Base-by-base conservation (phyloP, 1,140 invertebrate genomes). In the Thereuonema tuberculata region DNA sequence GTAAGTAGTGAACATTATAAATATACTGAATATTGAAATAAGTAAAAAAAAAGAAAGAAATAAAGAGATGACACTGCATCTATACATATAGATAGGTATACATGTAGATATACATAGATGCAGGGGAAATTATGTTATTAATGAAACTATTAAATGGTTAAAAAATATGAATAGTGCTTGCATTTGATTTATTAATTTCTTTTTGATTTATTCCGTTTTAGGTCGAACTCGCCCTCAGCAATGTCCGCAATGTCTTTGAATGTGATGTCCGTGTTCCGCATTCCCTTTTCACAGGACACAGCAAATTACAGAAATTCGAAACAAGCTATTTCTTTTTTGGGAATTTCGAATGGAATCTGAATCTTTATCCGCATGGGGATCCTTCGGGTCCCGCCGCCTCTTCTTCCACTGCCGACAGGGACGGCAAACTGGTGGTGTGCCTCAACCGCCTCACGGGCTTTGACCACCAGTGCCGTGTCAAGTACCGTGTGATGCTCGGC, bases 261-360 rank as follows among this genome's bases (percentile, higher is more conserved):
- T 82, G 82, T 58, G 85, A 87, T 64, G 75, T 85, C 37, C 70
- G 79, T 28, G 75, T 82, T 20, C 78, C 80, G 1, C 75, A 77
- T 15, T 62, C 75, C 1, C 65, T 69, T 24, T 71, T 70, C 55
- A 50, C 5, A 12, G 48, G 52, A 54, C 26, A 43, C 53, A 21
- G 43, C 55, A 5, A 67, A 61, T 17, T 55, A 49, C 9, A 2
- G 58, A 76, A 84, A 63, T 67, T 86, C 46, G 84, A 87, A 67
- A 84, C 83, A 0, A 76, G 77, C 12, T 85, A 83, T 66, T 87
- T 87, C 68, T 77, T 80, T 0, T 88, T 86, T 66, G 84, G 85
- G 2, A 84, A 86, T 14, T 90, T 87, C 68, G 88, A 92, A 65
- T 93, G 89, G 89, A 87, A 86, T 63, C 72, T 91, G 5, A 80